Evolutionary conservation across 1,140 invertebrate genomes (phyloP).

Genomic region (Aphidius gifuensis): DNA sequence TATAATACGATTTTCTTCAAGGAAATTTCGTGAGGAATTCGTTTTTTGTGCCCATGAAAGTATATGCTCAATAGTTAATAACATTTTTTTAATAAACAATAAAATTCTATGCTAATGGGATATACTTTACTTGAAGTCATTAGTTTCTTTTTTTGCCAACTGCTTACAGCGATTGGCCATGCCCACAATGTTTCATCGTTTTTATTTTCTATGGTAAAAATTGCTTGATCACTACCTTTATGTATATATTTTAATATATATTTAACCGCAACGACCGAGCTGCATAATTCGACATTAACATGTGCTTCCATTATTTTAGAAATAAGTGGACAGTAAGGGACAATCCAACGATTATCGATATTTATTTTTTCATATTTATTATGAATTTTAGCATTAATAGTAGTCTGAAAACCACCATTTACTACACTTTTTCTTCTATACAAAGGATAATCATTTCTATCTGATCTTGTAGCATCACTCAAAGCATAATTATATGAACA

Average conservation of each 20-base stretch:
- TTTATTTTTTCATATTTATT: slow-evolving; percentile 25
- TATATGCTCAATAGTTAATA: no score
- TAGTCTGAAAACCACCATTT: slow-evolving; percentile 7
- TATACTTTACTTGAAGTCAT: no score
- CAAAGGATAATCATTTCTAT: slow-evolving; percentile 25
- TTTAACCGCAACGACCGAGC: slow-evolving; percentile 47
- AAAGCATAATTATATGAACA: slow-evolving; percentile 44
- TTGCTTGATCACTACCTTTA: slow-evolving; percentile 43
- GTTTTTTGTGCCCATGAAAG: no score
- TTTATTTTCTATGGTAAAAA: slow-evolving; percentile 23
- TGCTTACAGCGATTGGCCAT: no score
- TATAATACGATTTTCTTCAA: slow-evolving; percentile 36
- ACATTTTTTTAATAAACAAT: no score
- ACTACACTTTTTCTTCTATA: slow-evolving; percentile 18
- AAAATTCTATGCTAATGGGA: no score
- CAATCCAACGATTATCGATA: slow-evolving; percentile 45
- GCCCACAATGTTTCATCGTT: slow-evolving; percentile 50
- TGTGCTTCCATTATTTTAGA: slow-evolving; percentile 36
- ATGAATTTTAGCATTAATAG: background rate
- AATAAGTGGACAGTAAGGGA: slow-evolving; percentile 43
- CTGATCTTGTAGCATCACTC: slow-evolving; percentile 40
- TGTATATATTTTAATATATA: slow-evolving; percentile 51
- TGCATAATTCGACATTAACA: slow-evolving; percentile 45
- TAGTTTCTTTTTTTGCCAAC: no score
- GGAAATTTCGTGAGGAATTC: no score